Evolutionary conservation across 23 tunicate species (phyloP).

Genomic region (Clavelina lepadiformis): DNA sequence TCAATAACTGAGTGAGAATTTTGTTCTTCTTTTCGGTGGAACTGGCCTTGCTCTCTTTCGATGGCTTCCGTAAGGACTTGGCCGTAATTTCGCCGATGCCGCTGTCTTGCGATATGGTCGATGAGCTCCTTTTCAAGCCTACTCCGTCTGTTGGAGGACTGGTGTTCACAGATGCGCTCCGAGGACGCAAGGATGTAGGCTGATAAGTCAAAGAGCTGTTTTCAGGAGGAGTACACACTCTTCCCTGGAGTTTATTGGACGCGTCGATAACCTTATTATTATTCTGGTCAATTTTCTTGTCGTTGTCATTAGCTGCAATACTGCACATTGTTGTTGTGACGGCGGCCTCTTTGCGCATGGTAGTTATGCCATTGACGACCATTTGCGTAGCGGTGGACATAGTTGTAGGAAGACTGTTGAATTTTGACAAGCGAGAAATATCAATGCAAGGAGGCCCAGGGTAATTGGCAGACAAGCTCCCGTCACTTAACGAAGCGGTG

Average conservation of each 20-base stretch:
- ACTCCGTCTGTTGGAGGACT: constrained; percentile 9
- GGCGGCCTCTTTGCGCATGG: constrained; percentile 19
- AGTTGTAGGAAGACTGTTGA: background rate
- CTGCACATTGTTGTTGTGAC: constrained; percentile 3
- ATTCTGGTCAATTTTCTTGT: no score
- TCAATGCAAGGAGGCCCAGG: constrained; percentile 72
- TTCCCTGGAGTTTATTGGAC: no score
- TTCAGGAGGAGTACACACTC: constrained; percentile 19
- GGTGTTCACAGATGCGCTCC: constrained; percentile 49
- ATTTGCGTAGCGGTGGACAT: background rate
- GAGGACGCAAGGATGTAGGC: constrained; percentile 24
- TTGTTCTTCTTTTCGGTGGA: background rate
- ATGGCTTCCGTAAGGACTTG: constrained; percentile 4
- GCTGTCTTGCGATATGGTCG: constrained; percentile 29
- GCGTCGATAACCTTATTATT: no score
- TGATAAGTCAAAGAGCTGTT: background rate
- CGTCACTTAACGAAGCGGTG: no score
- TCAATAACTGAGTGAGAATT: constrained; percentile 12
- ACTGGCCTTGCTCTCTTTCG: background rate
- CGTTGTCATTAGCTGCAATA: no score
- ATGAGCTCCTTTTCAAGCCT: constrained; percentile 33
- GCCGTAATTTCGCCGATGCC: constrained; percentile 4
- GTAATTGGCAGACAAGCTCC: constrained; percentile 45
- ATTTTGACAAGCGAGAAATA: constrained; percentile 6
- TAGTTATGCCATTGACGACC: constrained; percentile 17